Evolutionary conservation across 2,797 vertebrate genomes (phyloP), one percentile per base, ranked within the genome.

Genomic region (Hypotaenidia okinawae): DNA sequence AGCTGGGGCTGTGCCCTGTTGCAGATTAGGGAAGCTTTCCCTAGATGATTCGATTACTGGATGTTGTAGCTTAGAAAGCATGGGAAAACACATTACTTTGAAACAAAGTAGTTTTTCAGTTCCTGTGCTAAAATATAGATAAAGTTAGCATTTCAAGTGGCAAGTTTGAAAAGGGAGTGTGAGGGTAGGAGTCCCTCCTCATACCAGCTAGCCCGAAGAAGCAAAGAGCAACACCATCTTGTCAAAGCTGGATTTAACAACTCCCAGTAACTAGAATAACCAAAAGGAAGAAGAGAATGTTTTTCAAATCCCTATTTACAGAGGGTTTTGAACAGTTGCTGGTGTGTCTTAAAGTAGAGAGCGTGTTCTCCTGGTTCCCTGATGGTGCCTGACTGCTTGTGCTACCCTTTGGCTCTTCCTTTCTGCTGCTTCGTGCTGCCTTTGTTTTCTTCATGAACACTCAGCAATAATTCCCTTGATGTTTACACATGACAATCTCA

Each of bases 361-460:
- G 62, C 22, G 6, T 27, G 32, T 84, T 94, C 66, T 86, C 32
- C 58, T 41, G 11, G 4, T 72, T 79, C 89, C 82, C 76, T 49
- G 49, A 35, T 51, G 78, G 39, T 68, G 33, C 74, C 70, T 21
- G 47, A 7, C 51, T 95, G 67, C 63, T 84, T 2, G 0, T 2
- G 6, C 58, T 92, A 55, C 75, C 55, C 76, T 89, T 95, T 78
- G 87, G 74, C 64, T 90, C 49, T 94, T 86, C 41, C 33, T 66
- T 90, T 92, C 74, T 90, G 49, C 59, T 79, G 33, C 41, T 68
- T 72, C 0, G 2, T 43, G 58, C 47, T 55, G 43, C 47, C 55
- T 93, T 94, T 83, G 51, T 92, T 95, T 96, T 81, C 73, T 75
- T 86, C 58, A 2, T 39, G 80, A 94, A 49, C 57, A n/a, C 47